Percentiles rank a stretch among this genome's conserved stretches.
Conservation (phyloP, 1,140 invertebrate genomes). For the Tetraneura akinire region DNA sequence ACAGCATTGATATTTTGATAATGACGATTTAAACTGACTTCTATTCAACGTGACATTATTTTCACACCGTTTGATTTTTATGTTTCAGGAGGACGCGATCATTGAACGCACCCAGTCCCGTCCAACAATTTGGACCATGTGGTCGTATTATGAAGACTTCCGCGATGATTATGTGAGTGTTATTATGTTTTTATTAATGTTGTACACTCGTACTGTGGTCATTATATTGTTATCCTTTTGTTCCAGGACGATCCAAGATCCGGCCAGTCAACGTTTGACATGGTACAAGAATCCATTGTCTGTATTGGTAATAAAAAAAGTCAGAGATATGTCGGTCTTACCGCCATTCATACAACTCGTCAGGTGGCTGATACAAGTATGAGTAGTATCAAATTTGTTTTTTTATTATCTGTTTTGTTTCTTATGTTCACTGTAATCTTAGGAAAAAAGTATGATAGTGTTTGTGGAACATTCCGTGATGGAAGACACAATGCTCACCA, state of each 20-base stretch:
- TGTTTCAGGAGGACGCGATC: constrained; percentile 86
- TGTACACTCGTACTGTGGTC: constrained; percentile 9
- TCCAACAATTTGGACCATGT: constrained; percentile 94
- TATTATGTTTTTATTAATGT: background rate
- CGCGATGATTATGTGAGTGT: constrained; percentile 91
- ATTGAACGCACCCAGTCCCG: constrained; percentile 88
- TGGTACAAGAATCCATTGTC: constrained; percentile 95
- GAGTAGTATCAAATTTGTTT: background rate
- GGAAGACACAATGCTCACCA: constrained; percentile 75
- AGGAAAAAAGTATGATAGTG: constrained; percentile 93
- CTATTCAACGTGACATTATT: too few relatives aligned
- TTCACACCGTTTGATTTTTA: too few relatives aligned
- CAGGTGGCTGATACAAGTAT: constrained; percentile 87
- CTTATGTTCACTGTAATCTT: constrained; percentile 55
- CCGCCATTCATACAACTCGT: constrained; percentile 91
- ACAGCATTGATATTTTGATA: too few relatives aligned
- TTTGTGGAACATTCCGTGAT: constrained; percentile 88
- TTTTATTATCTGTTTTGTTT: background rate
- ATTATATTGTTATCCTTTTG: constrained; percentile 33
- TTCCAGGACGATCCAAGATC: constrained; percentile 92
- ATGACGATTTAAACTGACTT: too few relatives aligned
- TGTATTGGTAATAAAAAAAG: constrained; percentile 94
- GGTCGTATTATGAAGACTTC: constrained; percentile 95
- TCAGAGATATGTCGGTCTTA: constrained; percentile 84
- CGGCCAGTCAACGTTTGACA: constrained; percentile 89